phyloP scores from a whole-genome alignment of 2,797 vertebrate species.

The Chelonia mydas region DNA sequence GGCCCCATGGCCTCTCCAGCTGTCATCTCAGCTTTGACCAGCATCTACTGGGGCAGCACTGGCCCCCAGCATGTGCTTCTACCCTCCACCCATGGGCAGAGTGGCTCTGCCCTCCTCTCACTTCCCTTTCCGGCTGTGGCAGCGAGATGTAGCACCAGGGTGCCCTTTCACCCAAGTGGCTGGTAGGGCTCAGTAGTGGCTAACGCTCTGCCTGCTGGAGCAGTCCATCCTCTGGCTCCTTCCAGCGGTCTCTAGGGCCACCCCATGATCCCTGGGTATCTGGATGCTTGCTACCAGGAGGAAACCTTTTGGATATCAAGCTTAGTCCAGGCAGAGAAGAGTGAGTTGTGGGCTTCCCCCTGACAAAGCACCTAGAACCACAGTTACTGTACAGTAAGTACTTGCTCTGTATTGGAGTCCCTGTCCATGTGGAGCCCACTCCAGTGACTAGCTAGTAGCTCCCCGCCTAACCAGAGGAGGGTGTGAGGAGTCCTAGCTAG shows the following conservation, averaged over 20 bases:
- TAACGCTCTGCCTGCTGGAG: not conserved
- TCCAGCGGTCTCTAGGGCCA: too few relatives aligned
- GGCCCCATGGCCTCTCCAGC: not conserved
- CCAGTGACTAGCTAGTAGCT: not conserved
- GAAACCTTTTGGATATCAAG: not conserved
- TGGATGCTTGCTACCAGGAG: not conserved
- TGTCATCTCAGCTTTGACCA: not conserved
- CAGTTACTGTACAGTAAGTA: not conserved
- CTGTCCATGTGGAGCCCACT: not conserved
- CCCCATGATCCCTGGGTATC: not conserved
- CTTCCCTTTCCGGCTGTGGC: not conserved
- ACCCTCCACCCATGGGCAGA: not conserved
- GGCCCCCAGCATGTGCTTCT: not conserved
- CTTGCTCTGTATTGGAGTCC: not conserved
- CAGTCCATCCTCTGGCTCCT: not conserved
- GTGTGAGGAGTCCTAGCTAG: not conserved
- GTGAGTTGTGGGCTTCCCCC: not conserved
- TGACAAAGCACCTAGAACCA: not conserved
- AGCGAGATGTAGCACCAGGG: not conserved
- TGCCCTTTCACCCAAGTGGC: not conserved
- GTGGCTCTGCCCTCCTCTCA: not conserved
- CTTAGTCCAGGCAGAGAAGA: not conserved
- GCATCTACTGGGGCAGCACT: not conserved
- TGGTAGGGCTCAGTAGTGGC: not conserved
- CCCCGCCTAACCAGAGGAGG: not conserved